Evolutionary conservation across 1,140 invertebrate genomes (phyloP), one percentile per base, ranked within the genome.

Genomic region (Macrosteles quadrilineatus): DNA sequence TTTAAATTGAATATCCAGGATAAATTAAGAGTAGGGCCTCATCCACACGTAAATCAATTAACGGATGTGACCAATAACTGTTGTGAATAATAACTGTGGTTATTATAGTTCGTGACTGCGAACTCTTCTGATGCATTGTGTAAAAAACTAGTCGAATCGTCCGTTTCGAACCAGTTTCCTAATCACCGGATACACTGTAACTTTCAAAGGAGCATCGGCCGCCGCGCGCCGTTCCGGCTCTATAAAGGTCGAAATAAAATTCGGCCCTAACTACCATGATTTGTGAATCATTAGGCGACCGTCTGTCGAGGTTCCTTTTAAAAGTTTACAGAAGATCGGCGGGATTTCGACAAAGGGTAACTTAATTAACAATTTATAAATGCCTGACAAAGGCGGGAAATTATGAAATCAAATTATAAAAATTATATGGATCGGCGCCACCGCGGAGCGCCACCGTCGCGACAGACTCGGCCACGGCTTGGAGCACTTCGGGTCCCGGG

Each of bases 381-480:
- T 21, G 25, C 55, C 25, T 59, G 9, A 59, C 23, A 21, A 50
- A 50, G 14, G 47, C 47, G 23, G 55, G 55, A 59, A 59, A 59
- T 59, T 59, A 59, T 59, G 55, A 59, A 59, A 59, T 59, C 55
- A 59, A 59, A 59, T 59, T 59, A 59, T 59, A 59, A 59, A 23
- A 59, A 59, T 59, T 59, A 59, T 25, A n/a, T 23, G 47, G 3
- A 59, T 14, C 27, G 55, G 21, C 25, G 55, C 55, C 55, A 23
- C 14, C 55, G 55, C n/a, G n/a, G n/a, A n/a, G n/a, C n/a, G n/a
- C n/a, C n/a, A n/a, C n/a, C n/a, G n/a, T n/a, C n/a, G n/a, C n/a
- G n/a, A n/a, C n/a, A n/a, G n/a, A n/a, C n/a, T n/a, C n/a, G n/a
- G n/a, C n/a, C n/a, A n/a, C n/a, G n/a, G n/a, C n/a, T n/a, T n/a